Percentiles rank a stretch among this genome's conserved stretches.
These are phyloP conservation scores for Gallinago paraguaiae DNA, from an alignment of 2,113 vertebrate species.

Conservation along the genomic window DNA sequence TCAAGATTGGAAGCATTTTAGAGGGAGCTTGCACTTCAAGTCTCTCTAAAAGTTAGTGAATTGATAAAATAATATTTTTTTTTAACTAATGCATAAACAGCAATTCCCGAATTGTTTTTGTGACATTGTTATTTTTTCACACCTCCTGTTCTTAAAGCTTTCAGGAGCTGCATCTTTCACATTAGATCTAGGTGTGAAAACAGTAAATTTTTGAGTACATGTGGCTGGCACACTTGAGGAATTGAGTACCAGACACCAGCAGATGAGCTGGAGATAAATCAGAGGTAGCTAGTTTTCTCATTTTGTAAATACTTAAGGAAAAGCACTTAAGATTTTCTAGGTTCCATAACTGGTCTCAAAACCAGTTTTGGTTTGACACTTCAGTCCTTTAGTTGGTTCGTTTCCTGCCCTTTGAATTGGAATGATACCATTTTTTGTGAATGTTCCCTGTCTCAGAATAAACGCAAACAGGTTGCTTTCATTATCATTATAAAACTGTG, in stretches of 20 bases:
- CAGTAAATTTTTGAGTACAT: neutral
- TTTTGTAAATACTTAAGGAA: neutral
- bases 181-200: neutral
- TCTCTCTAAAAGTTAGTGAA: neutral
- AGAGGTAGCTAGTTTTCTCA: neutral
- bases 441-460: neutral
- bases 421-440: neutral
- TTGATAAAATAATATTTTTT: neutral
- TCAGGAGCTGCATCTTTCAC: constrained; percentile 16
- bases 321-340: neutral
- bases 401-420: neutral
- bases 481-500: neutral
- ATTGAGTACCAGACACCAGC: neutral
- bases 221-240: neutral
- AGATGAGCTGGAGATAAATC: neutral
- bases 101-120: neutral
- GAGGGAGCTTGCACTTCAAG: neutral
- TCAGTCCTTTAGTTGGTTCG: neutral
- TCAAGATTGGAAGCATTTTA: neutral
- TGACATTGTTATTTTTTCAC: neutral
- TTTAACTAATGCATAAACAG: neutral
- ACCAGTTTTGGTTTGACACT: neutral
- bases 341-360: neutral
- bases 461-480: neutral
- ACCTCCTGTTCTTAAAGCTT: neutral